Base-by-base conservation (phyloP, 2,113 vertebrate genomes). In the Gopherus evgoodei region DNA sequence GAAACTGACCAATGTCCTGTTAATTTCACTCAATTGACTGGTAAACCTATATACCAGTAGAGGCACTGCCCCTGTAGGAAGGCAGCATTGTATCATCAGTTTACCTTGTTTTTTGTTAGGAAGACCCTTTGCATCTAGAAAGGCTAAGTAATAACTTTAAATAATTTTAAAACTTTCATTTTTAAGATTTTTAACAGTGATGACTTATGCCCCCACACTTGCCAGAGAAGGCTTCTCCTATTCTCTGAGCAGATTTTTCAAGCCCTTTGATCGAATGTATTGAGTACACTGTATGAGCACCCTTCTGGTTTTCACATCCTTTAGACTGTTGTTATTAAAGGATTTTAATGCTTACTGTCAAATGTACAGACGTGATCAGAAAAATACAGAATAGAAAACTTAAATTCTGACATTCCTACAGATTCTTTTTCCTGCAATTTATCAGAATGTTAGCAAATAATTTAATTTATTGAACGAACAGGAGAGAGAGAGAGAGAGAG, bases 301-400 rank as follows among this genome's bases (percentile, higher is more conserved):
- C 38, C 54, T 59, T 38, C 54, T 59, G 54, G 31, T 57, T 83
- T 72, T 83, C 47, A 59, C 24, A 44, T 29, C 25, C 81, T 86
- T 94, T 17, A 76, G 56, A 24, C 84, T 53, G 47, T 29, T 86
- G 83, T 84, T 89, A 81, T 84, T 88, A 86, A 90, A 88, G 84
- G 72, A 47, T 22, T 89, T 89, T 86, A 31, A 88, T 84, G 50
- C 52, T 53, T 86, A 10, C 0, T 92, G 93, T 78, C 84, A 86
- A 80, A 65, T 24, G 35, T 6, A 8, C 31, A 52, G 12, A 9
- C 78, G 82, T 86, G 16, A 72, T 62, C 90, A 84, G 72, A 93
- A 91, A 25, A 84, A 53, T 54, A 54, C 62, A 72, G 52, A 17
- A 3, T 3, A 78, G 72, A 91, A 82, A 56, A 25, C 47, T 5